Evolutionary conservation across 2,888 invertebrate species (phyloP).

Genomic region (Pseudanteris insignis): DNA sequence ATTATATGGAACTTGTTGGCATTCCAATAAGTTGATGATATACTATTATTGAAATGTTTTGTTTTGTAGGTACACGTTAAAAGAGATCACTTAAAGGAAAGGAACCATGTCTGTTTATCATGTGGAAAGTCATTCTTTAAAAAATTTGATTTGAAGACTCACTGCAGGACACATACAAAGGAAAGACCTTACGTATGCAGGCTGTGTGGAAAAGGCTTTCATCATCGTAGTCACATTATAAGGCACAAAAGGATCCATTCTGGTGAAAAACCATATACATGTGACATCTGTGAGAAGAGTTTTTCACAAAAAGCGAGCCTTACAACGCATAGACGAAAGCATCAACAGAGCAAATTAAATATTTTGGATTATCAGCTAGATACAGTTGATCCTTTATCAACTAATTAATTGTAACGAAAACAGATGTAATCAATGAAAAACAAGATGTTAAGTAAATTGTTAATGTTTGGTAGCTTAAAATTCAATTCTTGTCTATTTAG

Average conservation of each 20-base stretch:
- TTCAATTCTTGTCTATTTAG: too few relatives aligned
- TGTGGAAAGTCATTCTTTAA: slow-evolving; percentile 65
- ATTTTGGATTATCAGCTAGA: slow-evolving; percentile 53
- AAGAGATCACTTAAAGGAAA: slow-evolving; percentile 62
- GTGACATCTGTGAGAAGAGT: slow-evolving; percentile 55
- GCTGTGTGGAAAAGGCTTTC: slow-evolving; percentile 62
- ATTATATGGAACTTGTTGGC: too few relatives aligned
- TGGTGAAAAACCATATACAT: slow-evolving; percentile 55
- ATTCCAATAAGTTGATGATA: too few relatives aligned
- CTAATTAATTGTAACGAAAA: slow-evolving; percentile 10
- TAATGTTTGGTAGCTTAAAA: too few relatives aligned
- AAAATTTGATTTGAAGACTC: slow-evolving; percentile 64
- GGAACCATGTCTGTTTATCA: slow-evolving; percentile 58
- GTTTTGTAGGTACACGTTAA: slow-evolving; percentile 61
- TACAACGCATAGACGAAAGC: slow-evolving; percentile 53
- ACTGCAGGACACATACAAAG: slow-evolving; percentile 61
- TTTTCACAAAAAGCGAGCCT: slow-evolving; percentile 57
- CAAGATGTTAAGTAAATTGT: too few relatives aligned
- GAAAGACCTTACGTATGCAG: slow-evolving; percentile 64
- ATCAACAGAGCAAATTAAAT: slow-evolving; percentile 50
- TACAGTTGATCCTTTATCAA: slow-evolving; percentile 48
- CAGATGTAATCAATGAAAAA: too few relatives aligned
- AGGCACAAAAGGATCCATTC: slow-evolving; percentile 64
- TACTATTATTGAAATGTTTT: too few relatives aligned
- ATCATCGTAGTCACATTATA: slow-evolving; percentile 63